These are phyloP conservation scores for Esox masquinongy DNA, from an alignment of 2,797 vertebrate genomes.

Conservation along the genomic window DNA sequence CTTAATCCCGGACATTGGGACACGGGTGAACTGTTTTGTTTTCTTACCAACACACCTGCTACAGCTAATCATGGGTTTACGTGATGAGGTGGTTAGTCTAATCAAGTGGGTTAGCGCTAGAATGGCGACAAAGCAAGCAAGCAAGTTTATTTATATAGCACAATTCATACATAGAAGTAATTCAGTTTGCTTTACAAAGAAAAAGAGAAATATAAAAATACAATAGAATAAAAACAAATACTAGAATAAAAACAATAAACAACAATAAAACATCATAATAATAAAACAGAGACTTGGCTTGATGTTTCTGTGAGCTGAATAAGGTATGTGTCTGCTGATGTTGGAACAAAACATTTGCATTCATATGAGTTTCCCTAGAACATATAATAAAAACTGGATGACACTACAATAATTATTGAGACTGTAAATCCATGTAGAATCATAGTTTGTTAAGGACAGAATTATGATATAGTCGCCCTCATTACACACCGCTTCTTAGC, in stretches of 20 bases:
- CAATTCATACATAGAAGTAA: too few species aligned
- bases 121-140: too few species aligned
- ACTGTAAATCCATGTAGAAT: not conserved
- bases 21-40: not conserved
- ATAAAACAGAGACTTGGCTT: too few species aligned
- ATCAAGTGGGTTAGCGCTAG: not conserved
- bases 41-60: not conserved
- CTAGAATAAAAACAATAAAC: too few species aligned
- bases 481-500: slow-evolving; percentile 48
- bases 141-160: too few species aligned
- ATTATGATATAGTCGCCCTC: not conserved
- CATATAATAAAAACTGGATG: not conserved
- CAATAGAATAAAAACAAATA: too few species aligned
- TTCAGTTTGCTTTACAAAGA: too few species aligned
- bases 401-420: not conserved
- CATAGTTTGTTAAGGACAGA: not conserved
- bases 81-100: not conserved
- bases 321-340: not conserved
- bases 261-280: too few species aligned
- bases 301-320: too few species aligned
- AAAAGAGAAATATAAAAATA: too few species aligned
- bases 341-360: not conserved
- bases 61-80: not conserved
- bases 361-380: not conserved
- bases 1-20: not conserved